These are phyloP conservation scores for Drosophila varians DNA, from an alignment of 1,140 invertebrate genomes.

Conservation along the genomic window DNA sequence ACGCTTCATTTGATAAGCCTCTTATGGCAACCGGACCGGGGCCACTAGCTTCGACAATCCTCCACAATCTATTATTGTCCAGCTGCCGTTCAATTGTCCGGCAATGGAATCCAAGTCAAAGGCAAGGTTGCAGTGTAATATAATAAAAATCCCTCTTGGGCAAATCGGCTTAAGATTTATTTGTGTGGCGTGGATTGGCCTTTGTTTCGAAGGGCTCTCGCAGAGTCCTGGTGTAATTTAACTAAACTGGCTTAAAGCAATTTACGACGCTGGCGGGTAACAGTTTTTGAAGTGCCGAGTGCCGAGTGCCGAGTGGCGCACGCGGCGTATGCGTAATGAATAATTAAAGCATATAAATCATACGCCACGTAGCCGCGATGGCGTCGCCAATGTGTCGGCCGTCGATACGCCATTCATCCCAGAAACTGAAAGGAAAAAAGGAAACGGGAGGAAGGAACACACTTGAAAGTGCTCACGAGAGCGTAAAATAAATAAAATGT, in stretches of 20 bases:
- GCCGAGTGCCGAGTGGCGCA: constrained; percentile 1
- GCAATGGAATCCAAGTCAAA: constrained; percentile 20
- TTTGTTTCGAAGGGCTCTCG: constrained; percentile 28
- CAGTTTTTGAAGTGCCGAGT: constrained; percentile 1
- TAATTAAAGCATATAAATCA: constrained; percentile 78
- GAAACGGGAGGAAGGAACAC: neutral
- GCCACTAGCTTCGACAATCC: constrained; percentile 13
- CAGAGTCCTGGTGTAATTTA: constrained; percentile 26
- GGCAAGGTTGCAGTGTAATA: constrained; percentile 5
- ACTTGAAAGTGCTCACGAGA: constrained; percentile 68
- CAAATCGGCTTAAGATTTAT: constrained; percentile 48
- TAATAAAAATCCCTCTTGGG: constrained; percentile 11
- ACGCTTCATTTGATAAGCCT: constrained; percentile 44
- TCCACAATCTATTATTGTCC: constrained; percentile 15
- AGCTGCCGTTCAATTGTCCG: constrained; percentile 31
- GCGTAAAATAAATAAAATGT: constrained; percentile 69
- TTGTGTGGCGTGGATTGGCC: constrained; percentile 34
- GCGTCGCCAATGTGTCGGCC: constrained; percentile 51
- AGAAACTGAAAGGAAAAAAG: neutral
- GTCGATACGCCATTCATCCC: constrained; percentile 28
- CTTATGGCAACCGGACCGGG: constrained; percentile 12
- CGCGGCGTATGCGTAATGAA: constrained; percentile 61
- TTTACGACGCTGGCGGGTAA: constrained; percentile 19
- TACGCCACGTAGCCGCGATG: constrained; percentile 60
- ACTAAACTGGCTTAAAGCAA: constrained; percentile 44